Percentiles rank a stretch among this genome's conserved stretches.
Conservation (phyloP, 2,888 invertebrate genomes). For the Podotricha telesiphe region DNA sequence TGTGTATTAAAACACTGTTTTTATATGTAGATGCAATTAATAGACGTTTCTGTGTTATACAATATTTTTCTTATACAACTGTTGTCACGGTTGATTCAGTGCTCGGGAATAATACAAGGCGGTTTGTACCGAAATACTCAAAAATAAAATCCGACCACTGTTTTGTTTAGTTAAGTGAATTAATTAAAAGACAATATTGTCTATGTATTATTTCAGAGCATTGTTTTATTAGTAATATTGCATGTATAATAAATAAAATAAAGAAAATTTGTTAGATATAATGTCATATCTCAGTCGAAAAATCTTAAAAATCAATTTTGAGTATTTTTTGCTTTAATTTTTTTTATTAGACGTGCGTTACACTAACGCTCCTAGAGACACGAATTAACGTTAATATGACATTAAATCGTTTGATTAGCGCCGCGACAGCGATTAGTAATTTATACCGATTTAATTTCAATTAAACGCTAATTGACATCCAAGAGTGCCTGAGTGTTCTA, state of each 20-base stretch:
- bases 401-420: too few species aligned
- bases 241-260: background rate
- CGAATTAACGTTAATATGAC: background rate
- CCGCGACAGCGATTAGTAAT: background rate
- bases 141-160: background rate
- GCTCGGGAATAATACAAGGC: background rate
- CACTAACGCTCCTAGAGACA: background rate
- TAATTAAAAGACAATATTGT: too few species aligned
- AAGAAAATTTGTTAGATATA: background rate
- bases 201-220: constrained; percentile 18
- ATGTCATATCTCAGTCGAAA: background rate
- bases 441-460: background rate
- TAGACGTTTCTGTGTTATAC: background rate
- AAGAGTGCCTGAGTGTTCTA: background rate
- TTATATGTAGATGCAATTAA: constrained; percentile 3
- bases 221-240: background rate
- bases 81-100: background rate
- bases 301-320: background rate
- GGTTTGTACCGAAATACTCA: background rate
- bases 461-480: background rate
- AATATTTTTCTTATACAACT: background rate
- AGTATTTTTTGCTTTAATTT: background rate
- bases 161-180: too few species aligned
- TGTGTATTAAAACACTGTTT: constrained; percentile 6
- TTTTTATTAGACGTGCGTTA: background rate